phyloP scores from a whole-genome alignment of 2,113 vertebrate species.

The Sclerurus mexicanus region DNA sequence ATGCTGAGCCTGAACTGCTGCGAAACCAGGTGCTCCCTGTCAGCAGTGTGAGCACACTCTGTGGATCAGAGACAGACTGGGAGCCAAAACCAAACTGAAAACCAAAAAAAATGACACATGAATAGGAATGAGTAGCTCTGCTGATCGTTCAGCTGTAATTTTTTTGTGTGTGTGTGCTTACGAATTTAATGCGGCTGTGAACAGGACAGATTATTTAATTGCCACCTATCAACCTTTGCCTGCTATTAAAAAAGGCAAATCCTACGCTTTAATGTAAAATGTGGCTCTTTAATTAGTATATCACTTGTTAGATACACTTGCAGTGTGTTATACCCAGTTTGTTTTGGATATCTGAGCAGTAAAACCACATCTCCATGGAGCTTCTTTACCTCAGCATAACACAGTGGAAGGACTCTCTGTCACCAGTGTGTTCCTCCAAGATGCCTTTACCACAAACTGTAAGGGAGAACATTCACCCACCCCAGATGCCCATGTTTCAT shows the following conservation, averaged over 20 bases:
- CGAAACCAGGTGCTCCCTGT: not conserved
- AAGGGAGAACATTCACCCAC: accelerated
- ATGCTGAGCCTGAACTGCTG: not conserved
- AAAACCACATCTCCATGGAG: not conserved
- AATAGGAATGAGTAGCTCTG: not conserved
- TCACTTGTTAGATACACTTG: not conserved
- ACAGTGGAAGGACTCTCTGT: not conserved
- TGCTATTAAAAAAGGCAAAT: not conserved
- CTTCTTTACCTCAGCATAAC: not conserved
- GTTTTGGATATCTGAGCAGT: not conserved
- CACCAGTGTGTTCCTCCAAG: not conserved
- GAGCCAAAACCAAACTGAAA: not conserved
- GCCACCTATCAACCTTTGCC: not conserved
- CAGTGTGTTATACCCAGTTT: not conserved
- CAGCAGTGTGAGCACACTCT: not conserved
- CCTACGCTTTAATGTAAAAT: not conserved
- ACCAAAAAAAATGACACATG: not conserved
- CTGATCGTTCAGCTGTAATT: not conserved
- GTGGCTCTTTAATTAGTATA: not conserved
- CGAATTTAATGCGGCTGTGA: not conserved
- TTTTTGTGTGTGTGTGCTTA: not conserved
- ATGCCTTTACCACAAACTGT: not conserved
- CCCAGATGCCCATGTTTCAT: not conserved
- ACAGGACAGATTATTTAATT: not conserved
- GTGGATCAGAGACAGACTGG: not conserved